Evolutionary conservation across 2,888 invertebrate genomes (phyloP), one percentile per base, ranked within the genome.

Genomic region (Coenonympha arcania): DNA sequence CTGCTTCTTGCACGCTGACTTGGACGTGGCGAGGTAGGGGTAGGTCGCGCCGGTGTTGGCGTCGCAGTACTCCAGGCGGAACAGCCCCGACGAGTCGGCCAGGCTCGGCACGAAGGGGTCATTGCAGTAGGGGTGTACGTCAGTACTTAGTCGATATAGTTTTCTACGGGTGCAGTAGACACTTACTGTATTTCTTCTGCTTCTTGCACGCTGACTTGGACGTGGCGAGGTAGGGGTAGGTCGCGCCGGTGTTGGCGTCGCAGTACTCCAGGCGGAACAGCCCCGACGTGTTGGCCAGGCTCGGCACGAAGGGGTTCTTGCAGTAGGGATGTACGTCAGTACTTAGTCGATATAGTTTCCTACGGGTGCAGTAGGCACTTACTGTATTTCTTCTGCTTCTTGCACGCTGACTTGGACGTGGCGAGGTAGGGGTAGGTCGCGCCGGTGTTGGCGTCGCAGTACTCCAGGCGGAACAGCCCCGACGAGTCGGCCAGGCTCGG

Each of bases 331-430:
- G n/a, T n/a, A n/a, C n/a, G n/a, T n/a, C n/a, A n/a, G n/a, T n/a
- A n/a, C n/a, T n/a, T n/a, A n/a, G n/a, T n/a, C n/a, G n/a, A n/a
- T n/a, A n/a, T n/a, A n/a, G n/a, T n/a, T n/a, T n/a, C n/a, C n/a
- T n/a, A n/a, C n/a, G n/a, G n/a, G n/a, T n/a, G n/a, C n/a, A n/a
- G n/a, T n/a, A n/a, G n/a, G n/a, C n/a, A n/a, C n/a, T n/a, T n/a
- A n/a, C n/a, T n/a, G n/a, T n/a, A n/a, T 81, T 91, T 91, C 62
- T 90, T 91, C 58, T 90, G 89, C 73, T 94, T 94, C 71, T 92
- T 90, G 84, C 94, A 94, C 52, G 91, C 90, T 16, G 91, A 88
- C 59, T 88, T 87, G 0, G 89, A 88, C 1, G 83, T 72, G 2
- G 79, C 75, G 52, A 85, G 69, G 61, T 84, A 85, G 0, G 85